A percentile compares a stretch with the other conserved stretches of the same genome.
These are phyloP conservation scores for Forpus xanthops DNA, from an alignment of 2,797 vertebrate species.

Conservation along the genomic window DNA sequence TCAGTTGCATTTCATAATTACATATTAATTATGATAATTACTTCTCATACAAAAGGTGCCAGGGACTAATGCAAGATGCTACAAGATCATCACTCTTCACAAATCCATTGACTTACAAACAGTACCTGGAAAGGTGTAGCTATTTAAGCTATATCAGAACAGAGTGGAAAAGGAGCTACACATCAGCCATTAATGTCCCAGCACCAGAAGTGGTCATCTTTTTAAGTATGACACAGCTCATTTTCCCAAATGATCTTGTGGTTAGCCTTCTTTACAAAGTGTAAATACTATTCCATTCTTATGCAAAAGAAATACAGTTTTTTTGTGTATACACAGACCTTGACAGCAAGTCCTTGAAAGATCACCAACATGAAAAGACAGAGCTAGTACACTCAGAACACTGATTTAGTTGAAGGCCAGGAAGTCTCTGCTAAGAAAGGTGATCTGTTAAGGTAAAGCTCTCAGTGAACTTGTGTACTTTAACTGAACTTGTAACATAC, in stretches of 20 bases:
- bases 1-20: not conserved
- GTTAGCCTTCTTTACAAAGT: not conserved
- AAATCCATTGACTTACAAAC: not conserved
- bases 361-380: not conserved
- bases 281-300: not conserved
- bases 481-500: not conserved
- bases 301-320: not conserved
- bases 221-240: not conserved
- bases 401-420: not conserved
- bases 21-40: not conserved
- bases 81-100: not conserved
- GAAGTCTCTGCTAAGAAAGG: not conserved
- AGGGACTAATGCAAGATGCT: not conserved
- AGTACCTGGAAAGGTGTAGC: not conserved
- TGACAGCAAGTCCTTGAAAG: not conserved
- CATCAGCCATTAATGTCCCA: not conserved
- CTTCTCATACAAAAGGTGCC: not conserved
- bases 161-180: not conserved
- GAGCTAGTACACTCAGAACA: not conserved
- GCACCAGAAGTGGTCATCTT: not conserved
- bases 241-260: not conserved
- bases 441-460: not conserved
- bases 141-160: not conserved
- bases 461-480: not conserved
- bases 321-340: not conserved